Evolutionary conservation across 2,113 vertebrate species (phyloP).

Genomic region (Mobula hypostoma): DNA sequence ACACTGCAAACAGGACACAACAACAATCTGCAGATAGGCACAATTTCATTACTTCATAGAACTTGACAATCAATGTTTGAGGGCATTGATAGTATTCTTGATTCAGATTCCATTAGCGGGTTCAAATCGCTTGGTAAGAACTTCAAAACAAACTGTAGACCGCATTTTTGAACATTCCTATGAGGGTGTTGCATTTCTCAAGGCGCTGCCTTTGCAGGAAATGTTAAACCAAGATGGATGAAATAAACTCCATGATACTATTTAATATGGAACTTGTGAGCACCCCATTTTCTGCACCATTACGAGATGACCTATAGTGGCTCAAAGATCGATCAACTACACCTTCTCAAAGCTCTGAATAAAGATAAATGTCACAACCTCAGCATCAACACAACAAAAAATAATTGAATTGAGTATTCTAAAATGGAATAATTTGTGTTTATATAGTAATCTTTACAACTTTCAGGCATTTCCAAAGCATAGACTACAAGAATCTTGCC

Average conservation of each 20-base stretch:
- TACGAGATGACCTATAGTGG: too few relatives aligned
- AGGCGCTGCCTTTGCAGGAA: too few relatives aligned
- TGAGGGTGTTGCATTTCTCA: not conserved
- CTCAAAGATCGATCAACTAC: too few relatives aligned
- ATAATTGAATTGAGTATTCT: too few relatives aligned
- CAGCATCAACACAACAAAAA: too few relatives aligned
- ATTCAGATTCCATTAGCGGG: not conserved
- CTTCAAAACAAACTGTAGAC: not conserved
- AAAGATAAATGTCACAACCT: too few relatives aligned
- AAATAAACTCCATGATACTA: not conserved
- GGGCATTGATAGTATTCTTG: not conserved
- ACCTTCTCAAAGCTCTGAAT: too few relatives aligned
- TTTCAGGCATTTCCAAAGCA: too few relatives aligned
- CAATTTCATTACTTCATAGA: not conserved
- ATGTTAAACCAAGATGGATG: not conserved
- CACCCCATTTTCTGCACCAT: not conserved
- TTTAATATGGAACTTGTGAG: not conserved
- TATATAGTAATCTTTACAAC: too few relatives aligned
- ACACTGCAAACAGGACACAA: not conserved
- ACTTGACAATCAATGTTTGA: not conserved
- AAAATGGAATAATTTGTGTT: too few relatives aligned
- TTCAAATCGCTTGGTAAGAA: not conserved
- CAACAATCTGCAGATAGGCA: not conserved
- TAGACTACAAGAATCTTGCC: too few relatives aligned
- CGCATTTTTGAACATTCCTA: not conserved